Percentiles rank a stretch among this genome's conserved stretches.
These are phyloP conservation scores for Melinopterus prodromus DNA, from an alignment of 2,888 invertebrate species.

Conservation along the genomic window DNA sequence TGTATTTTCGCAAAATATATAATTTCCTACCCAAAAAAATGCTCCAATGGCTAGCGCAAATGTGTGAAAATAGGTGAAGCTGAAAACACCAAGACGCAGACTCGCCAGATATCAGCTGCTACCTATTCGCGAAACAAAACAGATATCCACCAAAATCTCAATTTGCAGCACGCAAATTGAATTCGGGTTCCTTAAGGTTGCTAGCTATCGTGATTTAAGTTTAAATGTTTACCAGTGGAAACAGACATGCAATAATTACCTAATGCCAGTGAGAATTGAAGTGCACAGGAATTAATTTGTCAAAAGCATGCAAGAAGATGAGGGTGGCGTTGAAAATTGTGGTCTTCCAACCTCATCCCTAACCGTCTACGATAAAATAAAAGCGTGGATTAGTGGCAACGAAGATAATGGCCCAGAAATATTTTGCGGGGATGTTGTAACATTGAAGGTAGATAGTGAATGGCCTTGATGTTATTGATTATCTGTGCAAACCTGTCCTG, in stretches of 20 bases:
- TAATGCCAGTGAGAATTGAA: neutral
- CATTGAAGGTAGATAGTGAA: conserved; percentile 48
- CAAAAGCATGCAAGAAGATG: conserved; percentile 48
- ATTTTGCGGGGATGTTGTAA: conserved; percentile 49
- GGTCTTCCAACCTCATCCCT: conserved; percentile 38
- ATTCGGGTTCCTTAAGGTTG: neutral
- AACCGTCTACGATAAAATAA: conserved; percentile 52
- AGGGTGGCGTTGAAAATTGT: conserved; percentile 40
- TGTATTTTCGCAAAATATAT: too few species aligned
- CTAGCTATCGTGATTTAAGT: neutral
- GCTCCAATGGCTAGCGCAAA: neutral
- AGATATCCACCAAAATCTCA: neutral
- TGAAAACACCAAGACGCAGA: conserved; percentile 29
- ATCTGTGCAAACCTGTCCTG: conserved; percentile 6
- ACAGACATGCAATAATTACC: neutral
- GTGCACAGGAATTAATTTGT: neutral
- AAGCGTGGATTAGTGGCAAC: conserved; percentile 50
- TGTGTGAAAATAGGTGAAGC: neutral
- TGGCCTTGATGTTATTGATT: conserved; percentile 27
- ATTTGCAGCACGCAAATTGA: neutral
- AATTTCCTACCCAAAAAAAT: neutral
- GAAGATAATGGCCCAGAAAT: conserved; percentile 47
- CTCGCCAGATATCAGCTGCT: conserved; percentile 29
- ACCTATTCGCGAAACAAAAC: neutral
- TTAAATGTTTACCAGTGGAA: conserved; percentile 12